Evolutionary conservation across 2,113 vertebrate genomes (phyloP).

Genomic region (Pogona vitticeps): DNA sequence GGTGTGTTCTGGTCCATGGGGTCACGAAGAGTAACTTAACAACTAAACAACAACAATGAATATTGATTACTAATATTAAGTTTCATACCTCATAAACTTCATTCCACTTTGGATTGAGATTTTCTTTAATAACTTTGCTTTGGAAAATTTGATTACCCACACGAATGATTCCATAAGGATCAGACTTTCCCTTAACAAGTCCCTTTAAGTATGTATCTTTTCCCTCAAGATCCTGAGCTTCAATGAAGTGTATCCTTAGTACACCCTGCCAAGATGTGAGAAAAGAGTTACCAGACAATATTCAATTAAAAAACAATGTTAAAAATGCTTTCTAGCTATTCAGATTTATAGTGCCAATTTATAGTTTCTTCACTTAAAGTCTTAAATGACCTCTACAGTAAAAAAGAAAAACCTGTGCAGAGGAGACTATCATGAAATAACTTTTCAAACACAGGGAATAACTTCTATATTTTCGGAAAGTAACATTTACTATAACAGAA

Average conservation of each 20-base stretch:
- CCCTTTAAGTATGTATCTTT: slow-evolving; percentile 93
- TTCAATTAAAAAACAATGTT: not conserved
- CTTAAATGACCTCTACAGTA: not conserved
- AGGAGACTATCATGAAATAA: not conserved
- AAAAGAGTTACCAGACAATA: not conserved
- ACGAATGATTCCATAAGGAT: slow-evolving; percentile 91
- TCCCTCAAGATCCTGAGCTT: slow-evolving; percentile 89
- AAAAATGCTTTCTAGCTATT: not conserved
- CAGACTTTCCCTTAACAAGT: slow-evolving; percentile 94
- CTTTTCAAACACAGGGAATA: not conserved
- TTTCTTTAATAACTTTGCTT: slow-evolving; percentile 92
- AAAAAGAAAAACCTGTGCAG: not conserved
- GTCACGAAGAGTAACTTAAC: too few relatives aligned
- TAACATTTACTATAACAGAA: not conserved
- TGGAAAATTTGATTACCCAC: slow-evolving; percentile 88
- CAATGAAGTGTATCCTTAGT: slow-evolving; percentile 91
- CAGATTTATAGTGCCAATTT: not conserved
- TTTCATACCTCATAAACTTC: slow-evolving; percentile 92
- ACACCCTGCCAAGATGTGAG: slow-evolving; percentile 79
- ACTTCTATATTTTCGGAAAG: not conserved
- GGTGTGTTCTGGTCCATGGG: too few relatives aligned
- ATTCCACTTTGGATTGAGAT: slow-evolving; percentile 91
- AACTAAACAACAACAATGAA: too few relatives aligned
- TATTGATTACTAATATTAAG: not conserved
- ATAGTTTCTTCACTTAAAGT: not conserved